These are phyloP conservation scores for Pseudorhombus dupliciocellatus DNA, from an alignment of 2,113 vertebrate genomes.

Conservation along the genomic window DNA sequence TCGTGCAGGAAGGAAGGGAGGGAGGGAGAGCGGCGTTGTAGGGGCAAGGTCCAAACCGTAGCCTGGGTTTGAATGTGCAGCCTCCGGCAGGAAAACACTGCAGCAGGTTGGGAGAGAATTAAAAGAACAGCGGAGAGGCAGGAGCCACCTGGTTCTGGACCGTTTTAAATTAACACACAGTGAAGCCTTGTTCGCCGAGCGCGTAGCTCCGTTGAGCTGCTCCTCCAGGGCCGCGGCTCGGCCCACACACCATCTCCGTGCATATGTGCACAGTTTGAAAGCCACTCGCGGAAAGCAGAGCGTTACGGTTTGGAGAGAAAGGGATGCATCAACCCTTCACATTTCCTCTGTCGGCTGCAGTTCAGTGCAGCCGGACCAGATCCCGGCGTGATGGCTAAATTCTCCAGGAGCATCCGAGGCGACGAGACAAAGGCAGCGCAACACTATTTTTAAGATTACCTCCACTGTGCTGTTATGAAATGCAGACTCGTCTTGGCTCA, in stretches of 20 bases:
- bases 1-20: background rate
- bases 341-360: slow-evolving; percentile 43
- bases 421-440: slow-evolving; percentile 61
- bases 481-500: slow-evolving; percentile 26
- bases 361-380: slow-evolving; percentile 29
- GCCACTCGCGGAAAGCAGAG: slow-evolving; percentile 40
- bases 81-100: background rate
- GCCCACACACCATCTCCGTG: slow-evolving; percentile 48
- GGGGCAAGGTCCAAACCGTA: background rate
- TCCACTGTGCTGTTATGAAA: slow-evolving; percentile 54
- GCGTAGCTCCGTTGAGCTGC: slow-evolving; percentile 9
- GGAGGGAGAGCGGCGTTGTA: slow-evolving; percentile 21
- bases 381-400: slow-evolving; percentile 43
- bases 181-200: slow-evolving; percentile 9
- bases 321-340: slow-evolving; percentile 26
- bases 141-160: slow-evolving; percentile 29
- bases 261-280: slow-evolving; percentile 39
- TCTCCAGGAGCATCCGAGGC: slow-evolving; percentile 33
- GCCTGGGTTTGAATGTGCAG: background rate
- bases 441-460: slow-evolving; percentile 67
- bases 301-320: slow-evolving; percentile 1
- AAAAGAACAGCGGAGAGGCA: slow-evolving; percentile 34
- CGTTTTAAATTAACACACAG: slow-evolving; percentile 39
- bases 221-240: slow-evolving; percentile 32
- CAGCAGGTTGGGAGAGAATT: slow-evolving; percentile 20